Evolutionary conservation across 2,888 invertebrate species (phyloP).

Genomic region (Agriopis leucophaearia): DNA sequence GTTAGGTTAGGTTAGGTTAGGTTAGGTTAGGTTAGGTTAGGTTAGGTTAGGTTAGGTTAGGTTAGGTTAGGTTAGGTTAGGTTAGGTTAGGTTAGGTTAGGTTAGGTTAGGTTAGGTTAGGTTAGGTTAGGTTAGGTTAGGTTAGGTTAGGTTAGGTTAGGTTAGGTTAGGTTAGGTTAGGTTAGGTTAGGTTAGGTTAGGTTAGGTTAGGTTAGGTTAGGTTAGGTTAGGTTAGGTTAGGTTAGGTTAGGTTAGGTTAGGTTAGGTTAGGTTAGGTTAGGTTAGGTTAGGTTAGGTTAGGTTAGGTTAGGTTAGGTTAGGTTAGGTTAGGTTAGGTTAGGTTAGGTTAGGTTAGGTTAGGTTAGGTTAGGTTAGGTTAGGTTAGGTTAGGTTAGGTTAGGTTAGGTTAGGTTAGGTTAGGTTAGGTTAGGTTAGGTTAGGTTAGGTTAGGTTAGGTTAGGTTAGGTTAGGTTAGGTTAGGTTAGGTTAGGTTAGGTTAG

Average conservation of each 20-base stretch:
- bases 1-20: slow-evolving; percentile 33
- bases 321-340: slow-evolving; percentile 12
- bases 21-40: slow-evolving; percentile 5
- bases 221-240: neutral
- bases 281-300: neutral
- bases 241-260: neutral
- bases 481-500: too few relatives aligned
- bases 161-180: neutral
- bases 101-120: neutral
- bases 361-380: slow-evolving; percentile 32
- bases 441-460: slow-evolving; percentile 45
- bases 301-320: neutral
- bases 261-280: neutral
- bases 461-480: too few relatives aligned
- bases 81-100: too few relatives aligned
- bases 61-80: too few relatives aligned
- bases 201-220: too few relatives aligned
- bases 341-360: slow-evolving; percentile 11
- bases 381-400: too few relatives aligned
- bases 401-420: too few relatives aligned
- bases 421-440: slow-evolving; percentile 45
- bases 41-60: neutral
- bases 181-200: too few relatives aligned
- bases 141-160: slow-evolving; percentile 6
- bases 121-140: neutral